phyloP scores from a whole-genome alignment of 2,888 invertebrate species.

The Muschampia plurimacula region DNA sequence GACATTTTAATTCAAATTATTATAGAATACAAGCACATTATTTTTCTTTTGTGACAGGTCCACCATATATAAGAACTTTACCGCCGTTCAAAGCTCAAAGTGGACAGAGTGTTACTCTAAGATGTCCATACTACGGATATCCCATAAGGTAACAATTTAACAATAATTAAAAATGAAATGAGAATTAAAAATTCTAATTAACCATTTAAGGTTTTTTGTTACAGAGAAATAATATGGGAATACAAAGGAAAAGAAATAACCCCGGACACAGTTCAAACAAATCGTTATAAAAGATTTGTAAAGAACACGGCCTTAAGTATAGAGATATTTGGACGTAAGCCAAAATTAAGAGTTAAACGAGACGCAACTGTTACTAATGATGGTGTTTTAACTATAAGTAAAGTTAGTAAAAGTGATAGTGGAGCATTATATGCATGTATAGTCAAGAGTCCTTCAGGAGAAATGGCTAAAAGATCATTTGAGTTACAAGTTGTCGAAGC shows the following conservation, averaged over 20 bases:
- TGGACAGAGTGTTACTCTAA: constrained; percentile 89
- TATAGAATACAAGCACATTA: neutral
- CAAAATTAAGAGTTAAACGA: constrained; percentile 77
- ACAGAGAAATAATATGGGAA: constrained; percentile 81
- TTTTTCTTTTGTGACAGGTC: constrained; percentile 75
- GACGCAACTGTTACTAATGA: constrained; percentile 65
- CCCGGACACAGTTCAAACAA: constrained; percentile 61
- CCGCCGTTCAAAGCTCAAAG: constrained; percentile 93
- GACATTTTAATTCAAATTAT: neutral
- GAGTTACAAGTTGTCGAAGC: constrained; percentile 90
- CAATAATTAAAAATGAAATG: neutral
- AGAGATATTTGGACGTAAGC: constrained; percentile 80
- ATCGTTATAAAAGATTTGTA: constrained; percentile 68
- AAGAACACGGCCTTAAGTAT: constrained; percentile 64
- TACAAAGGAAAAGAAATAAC: constrained; percentile 77
- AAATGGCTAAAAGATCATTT: constrained; percentile 89
- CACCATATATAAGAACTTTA: constrained; percentile 90
- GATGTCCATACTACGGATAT: constrained; percentile 94
- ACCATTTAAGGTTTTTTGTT: constrained; percentile 43
- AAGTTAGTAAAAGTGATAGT: constrained; percentile 88
- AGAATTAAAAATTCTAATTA: neutral
- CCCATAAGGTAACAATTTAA: constrained; percentile 86
- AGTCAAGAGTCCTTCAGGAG: constrained; percentile 90
- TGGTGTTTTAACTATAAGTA: constrained; percentile 86
- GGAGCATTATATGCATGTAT: constrained; percentile 92